Base-by-base conservation (phyloP, 1,140 invertebrate species). In the Euwallacea similis region DNA sequence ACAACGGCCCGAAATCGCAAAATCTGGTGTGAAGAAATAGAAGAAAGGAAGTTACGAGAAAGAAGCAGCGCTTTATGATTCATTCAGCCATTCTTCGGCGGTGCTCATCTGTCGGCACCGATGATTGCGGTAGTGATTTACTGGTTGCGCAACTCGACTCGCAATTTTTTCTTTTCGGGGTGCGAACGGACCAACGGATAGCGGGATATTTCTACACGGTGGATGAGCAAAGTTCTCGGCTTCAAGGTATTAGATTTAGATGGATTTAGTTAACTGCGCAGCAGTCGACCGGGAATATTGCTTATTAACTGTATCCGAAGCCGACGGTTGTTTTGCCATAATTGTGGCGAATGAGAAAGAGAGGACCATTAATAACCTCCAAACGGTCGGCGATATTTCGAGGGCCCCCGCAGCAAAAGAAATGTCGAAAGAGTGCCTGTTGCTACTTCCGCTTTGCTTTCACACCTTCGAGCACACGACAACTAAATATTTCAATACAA, bases 101-200 rank as follows among this genome's bases (percentile, higher is more conserved):
- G 56, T 66, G 53, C 64, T 66, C 64, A 66, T 66, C 64, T 66
- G 64, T 66, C 64, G 53, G 64, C 64, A 56, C 53, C 54, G 42
- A 58, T 61, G 42, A 58, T 58, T 55, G 64, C 54, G 42, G 64
- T 66, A 63, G 64, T 66, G 64, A 66, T 66, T 66, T 66, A 66
- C 64, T 55, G 53, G 21, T 66, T 66, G 64, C 64, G 53, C 64
- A 66, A 66, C 41, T 53, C 54, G 50, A 6, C 7, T 63, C 13
- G 10, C 21, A 11, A 7, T 56, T 58, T 66, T 66, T 55, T 42
- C 21, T 44, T 66, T 54, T 16, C 50, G 33, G 64, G 64, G 64
- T 66, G 53, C 33, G 41, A 66, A 66, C 41, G 21, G 16, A 66
- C 33, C 13, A 66, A 66, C 41, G 21, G 16, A 66, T 66, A 66